Evolutionary conservation across 1,140 invertebrate species (phyloP), one percentile per base, ranked within the genome.

Genomic region (Holotrichia oblita): DNA sequence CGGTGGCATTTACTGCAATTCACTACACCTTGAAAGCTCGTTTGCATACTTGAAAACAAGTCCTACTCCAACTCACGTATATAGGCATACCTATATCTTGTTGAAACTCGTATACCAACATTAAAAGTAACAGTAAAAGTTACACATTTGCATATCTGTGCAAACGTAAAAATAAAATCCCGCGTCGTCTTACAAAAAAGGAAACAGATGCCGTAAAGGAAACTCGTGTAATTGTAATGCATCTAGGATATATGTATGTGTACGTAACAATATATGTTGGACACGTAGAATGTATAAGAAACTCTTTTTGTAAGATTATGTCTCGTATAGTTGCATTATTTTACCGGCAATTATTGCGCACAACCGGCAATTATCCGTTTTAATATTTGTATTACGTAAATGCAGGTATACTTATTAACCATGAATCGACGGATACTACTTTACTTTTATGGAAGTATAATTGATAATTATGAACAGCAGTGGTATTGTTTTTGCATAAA

Each of bases 401-500:
- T 69, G 61, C 61, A 69, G 12, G 61, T 69, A 69, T 3, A 69
- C 27, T 69, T 69, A 69, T 10, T 69, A 24, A 69, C 12, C 48
- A 55, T 55, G 48, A 55, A 55, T 55, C 17, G 48, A n/a, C 48
- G 48, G 48, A 55, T 55, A 55, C 48, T 69, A 22, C 0, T 14
- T 64, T 24, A 69, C 61, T 69, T 69, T 69, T 69, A 69, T 69
- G 61, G 22, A 69, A 69, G 22, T 34, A 69, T 27, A 69, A 34
- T 69, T 69, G 27, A 69, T 69, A 69, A 34, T 69, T 69, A 69
- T 22, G 12, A 34, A 4, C 27, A 22, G 27, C 20, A 69, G 27
- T 69, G 20, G 27, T 34, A 69, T 69, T 69, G 61, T 69, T 69
- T 69, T 69, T 69, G 61, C 48, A 48, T 64, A 34, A 69, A 69